Evolutionary conservation across 2,113 vertebrate genomes (phyloP).

Genomic region (Chaetodon trifascialis): DNA sequence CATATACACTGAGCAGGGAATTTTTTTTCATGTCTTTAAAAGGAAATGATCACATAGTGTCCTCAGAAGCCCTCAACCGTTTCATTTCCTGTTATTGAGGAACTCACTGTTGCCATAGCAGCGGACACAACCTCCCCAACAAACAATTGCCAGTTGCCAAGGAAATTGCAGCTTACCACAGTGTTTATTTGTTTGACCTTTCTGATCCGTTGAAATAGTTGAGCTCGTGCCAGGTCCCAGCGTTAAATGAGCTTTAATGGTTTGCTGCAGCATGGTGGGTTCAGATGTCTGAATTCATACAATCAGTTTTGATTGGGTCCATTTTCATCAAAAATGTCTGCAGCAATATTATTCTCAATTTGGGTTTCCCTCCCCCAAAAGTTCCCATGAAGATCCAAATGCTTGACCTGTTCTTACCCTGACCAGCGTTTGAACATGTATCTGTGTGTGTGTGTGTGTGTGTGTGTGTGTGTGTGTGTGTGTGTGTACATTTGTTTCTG

Average conservation of each 20-base stretch:
- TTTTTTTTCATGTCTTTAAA: conserved; percentile 33
- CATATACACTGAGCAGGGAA: not conserved
- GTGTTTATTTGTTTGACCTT: conserved; percentile 69
- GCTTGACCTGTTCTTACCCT: conserved; percentile 8
- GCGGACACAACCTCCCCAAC: conserved; percentile 54
- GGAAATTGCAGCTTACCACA: conserved; percentile 65
- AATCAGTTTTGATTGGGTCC: conserved; percentile 26
- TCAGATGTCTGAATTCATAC: conserved; percentile 36
- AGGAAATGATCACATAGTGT: conserved; percentile 56
- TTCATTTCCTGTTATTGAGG: conserved; percentile 81
- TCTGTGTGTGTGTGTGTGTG: conserved; percentile 9
- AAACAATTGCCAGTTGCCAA: conserved; percentile 77
- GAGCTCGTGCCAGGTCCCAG: conserved; percentile 38
- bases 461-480: conserved; percentile 6
- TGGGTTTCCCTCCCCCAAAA: not conserved
- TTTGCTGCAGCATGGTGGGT: conserved; percentile 27
- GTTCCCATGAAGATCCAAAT: conserved; percentile 50
- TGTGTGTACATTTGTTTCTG: not conserved
- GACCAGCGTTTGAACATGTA: not conserved
- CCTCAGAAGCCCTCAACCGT: conserved; percentile 46
- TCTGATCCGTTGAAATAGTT: conserved; percentile 41
- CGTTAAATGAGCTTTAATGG: conserved; percentile 47
- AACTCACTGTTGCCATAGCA: conserved; percentile 75
- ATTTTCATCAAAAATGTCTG: conserved; percentile 22
- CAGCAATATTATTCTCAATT: conserved; percentile 20